Base-by-base conservation (phyloP, 2,888 invertebrate species). In the Drosophila gaucha region DNA sequence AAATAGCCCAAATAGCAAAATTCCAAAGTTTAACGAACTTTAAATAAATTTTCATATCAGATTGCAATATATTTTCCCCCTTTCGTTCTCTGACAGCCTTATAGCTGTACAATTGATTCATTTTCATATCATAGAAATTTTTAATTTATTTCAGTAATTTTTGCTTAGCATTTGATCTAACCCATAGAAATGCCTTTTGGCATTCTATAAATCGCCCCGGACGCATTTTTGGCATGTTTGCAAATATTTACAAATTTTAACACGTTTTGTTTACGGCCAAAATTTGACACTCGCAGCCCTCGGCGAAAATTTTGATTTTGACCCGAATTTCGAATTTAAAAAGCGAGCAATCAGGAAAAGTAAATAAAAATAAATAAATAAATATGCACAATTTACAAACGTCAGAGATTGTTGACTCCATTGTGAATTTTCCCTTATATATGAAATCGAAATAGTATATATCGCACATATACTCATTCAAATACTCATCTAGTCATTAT, bases 231-330 rank as follows among this genome's bases (percentile, higher is more conserved):
- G 59, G 69, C 63, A 58, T 65, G 36, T 64, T 51, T 41, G 62
- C 69, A 79, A 80, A 80, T 74, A 79, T 79, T 80, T 80, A 58
- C 59, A 59, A 66, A 74, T 80, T 77, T 74, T 60, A 54, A 68
- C 78, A 74, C 80, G 79, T 67, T 74, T 70, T 79, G 78, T 80
- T 79, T 79, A 77, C 66, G 63, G 14, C 43, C 31, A 36, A 66
- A 67, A 33, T 54, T 70, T 75, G 78, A 75, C 79, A 78, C 47
- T 64, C 35, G 43, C 28, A 44, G 38, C 57, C 60, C 33, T 35
- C 12, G 60, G 72, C 50, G 36, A 26, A 16, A 57, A 43, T 46
- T 68, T 74, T 28, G 20, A 52, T 60, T 73, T 67, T 63, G 62
- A 44, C 58, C 58, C 52, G 28, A 71, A 74, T 57, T 38, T 57